phyloP scores from a whole-genome alignment of 92 coral and sea anemone species.

The Metridium senile region DNA sequence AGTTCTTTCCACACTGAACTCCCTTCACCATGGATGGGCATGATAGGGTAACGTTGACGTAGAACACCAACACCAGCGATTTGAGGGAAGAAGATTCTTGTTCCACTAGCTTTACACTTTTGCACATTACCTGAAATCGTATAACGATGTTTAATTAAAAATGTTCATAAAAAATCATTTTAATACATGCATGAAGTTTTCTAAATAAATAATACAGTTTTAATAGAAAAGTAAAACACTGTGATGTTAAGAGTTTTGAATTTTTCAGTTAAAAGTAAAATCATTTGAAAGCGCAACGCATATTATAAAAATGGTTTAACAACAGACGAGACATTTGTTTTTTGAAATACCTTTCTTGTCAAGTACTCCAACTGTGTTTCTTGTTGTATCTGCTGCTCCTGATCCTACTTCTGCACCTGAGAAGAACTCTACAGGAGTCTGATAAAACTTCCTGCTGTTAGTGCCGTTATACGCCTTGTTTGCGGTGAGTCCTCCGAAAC shows the following conservation, averaged over 20 bases:
- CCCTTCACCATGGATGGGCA: constrained; percentile 91
- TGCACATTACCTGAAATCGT: constrained; percentile 33
- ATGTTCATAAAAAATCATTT: too few relatives aligned
- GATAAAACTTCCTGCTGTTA: constrained; percentile 52
- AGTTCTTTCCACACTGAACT: constrained; percentile 85
- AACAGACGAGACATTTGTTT: background rate
- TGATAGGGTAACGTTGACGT: constrained; percentile 87
- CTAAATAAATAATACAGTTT: too few relatives aligned
- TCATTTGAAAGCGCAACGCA: background rate
- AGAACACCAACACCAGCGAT: constrained; percentile 65
- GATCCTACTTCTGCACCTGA: constrained; percentile 51
- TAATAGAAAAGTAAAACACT: background rate
- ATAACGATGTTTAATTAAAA: background rate
- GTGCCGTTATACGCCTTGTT: constrained; percentile 65
- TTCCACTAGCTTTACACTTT: constrained; percentile 75
- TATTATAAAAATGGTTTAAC: background rate
- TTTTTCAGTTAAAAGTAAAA: background rate
- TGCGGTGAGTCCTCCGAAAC: constrained; percentile 37
- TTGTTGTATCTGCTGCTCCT: constrained; percentile 72
- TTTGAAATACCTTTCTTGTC: constrained; percentile 56
- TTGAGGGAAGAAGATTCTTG: constrained; percentile 75
- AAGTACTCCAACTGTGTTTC: constrained; percentile 55
- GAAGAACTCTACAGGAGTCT: constrained; percentile 54
- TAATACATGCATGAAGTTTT: too few relatives aligned
- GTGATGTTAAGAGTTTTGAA: too few relatives aligned